These are phyloP conservation scores for Sprattus sprattus DNA, from an alignment of 2,113 vertebrate genomes.

Conservation along the genomic window DNA sequence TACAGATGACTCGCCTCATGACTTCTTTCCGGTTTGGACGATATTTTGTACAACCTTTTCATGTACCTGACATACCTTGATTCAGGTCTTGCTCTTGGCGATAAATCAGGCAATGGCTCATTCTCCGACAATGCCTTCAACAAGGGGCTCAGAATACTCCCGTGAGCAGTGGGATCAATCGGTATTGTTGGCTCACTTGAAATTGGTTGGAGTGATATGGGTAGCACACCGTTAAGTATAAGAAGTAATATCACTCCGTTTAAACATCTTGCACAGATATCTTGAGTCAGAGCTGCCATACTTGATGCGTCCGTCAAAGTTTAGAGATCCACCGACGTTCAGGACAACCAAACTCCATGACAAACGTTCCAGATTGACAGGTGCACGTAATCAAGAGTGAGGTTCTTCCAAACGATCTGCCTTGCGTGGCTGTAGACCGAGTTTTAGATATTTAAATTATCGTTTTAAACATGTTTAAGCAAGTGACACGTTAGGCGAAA, in stretches of 20 bases:
- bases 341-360: slow-evolving; percentile 51
- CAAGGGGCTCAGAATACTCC: slow-evolving; percentile 74
- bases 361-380: slow-evolving; percentile 50
- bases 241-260: slow-evolving; percentile 46
- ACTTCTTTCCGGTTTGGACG: slow-evolving; percentile 76
- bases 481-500: not conserved
- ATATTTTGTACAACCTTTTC: slow-evolving; percentile 83
- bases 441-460: not conserved
- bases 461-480: not conserved
- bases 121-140: slow-evolving; percentile 77
- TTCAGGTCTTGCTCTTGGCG: slow-evolving; percentile 71
- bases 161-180: slow-evolving; percentile 42
- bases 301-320: slow-evolving; percentile 41
- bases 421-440: not conserved
- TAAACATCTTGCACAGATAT: slow-evolving; percentile 41
- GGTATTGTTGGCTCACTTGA: slow-evolving; percentile 27
- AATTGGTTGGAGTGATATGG: slow-evolving; percentile 31
- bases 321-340: slow-evolving; percentile 33
- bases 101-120: slow-evolving; percentile 54
- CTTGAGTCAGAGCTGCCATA: slow-evolving; percentile 56
- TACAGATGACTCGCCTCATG: slow-evolving; percentile 72
- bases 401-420: not conserved
- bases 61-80: slow-evolving; percentile 83
- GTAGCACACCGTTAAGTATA: slow-evolving; percentile 41
- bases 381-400: slow-evolving; percentile 66